Conservation (phyloP, 2,797 vertebrate species). For the Scyliorhinus canicula region DNA sequence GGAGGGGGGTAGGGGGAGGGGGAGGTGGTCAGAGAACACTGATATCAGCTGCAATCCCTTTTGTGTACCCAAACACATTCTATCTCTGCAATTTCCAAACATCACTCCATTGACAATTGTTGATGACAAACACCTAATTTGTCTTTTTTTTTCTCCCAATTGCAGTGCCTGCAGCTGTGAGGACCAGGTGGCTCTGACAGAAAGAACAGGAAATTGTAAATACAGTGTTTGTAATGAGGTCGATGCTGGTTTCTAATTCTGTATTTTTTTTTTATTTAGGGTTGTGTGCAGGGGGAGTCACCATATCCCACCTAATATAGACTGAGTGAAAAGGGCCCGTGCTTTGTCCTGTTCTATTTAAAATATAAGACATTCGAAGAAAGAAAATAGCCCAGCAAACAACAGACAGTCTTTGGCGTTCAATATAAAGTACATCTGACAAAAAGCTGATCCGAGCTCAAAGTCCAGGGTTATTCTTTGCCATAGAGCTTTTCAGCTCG, state of each 20-base stretch:
- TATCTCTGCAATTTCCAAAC: constrained; percentile 35
- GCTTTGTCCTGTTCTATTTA: neutral
- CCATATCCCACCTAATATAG: neutral
- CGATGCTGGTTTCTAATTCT: constrained; percentile 30
- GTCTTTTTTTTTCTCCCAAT: constrained; percentile 15
- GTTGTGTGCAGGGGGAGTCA: neutral
- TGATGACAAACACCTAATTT: constrained; percentile 38
- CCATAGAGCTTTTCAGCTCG: neutral
- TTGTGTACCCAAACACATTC: neutral
- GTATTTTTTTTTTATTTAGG: constrained; percentile 7
- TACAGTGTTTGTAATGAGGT: constrained; percentile 35
- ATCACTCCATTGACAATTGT: constrained; percentile 34
- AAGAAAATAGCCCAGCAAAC: neutral
- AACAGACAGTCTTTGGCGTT: neutral
- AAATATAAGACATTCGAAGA: neutral
- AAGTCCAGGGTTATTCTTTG: neutral
- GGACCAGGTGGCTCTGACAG: constrained; percentile 19
- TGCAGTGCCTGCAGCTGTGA: constrained; percentile 32
- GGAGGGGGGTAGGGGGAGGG: too few species aligned
- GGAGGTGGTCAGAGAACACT: neutral
- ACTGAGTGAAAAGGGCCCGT: neutral
- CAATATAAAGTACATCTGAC: neutral
- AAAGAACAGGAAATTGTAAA: constrained; percentile 38
- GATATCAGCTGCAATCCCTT: constrained; percentile 26
- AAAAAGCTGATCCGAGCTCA: neutral